Evolutionary conservation across 2,888 invertebrate genomes (phyloP).

Genomic region (Teleiodes luculella): DNA sequence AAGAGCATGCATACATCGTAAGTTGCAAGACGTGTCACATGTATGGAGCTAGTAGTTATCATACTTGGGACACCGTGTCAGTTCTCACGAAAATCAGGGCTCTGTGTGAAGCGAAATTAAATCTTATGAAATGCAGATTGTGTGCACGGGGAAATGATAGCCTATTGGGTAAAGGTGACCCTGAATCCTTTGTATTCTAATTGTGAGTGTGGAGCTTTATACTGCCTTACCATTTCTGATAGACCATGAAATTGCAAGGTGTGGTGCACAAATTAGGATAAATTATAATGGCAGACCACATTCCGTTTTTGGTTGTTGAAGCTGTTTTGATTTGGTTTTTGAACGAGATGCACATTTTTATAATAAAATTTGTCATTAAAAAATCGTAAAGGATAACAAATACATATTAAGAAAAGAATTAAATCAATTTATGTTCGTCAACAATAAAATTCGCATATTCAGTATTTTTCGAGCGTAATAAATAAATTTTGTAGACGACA

Average conservation of each 20-base stretch:
- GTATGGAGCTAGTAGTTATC: slow-evolving; percentile 3
- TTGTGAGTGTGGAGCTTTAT: neutral
- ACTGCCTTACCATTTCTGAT: no score
- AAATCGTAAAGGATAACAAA: no score
- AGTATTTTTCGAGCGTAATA: neutral
- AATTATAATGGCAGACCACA: neutral
- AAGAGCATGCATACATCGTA: slow-evolving; percentile 3
- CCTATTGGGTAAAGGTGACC: slow-evolving; percentile 1
- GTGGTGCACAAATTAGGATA: neutral
- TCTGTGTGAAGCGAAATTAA: slow-evolving; percentile 16
- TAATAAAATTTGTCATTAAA: neutral
- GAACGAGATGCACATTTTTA: neutral
- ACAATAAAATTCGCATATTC: neutral
- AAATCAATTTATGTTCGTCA: neutral
- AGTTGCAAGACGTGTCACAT: slow-evolving; percentile 9
- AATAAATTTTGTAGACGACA: neutral
- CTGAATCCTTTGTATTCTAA: neutral
- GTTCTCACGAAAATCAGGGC: slow-evolving; percentile 23
- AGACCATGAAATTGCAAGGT: neutral
- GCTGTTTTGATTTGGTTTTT: neutral
- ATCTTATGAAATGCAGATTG: slow-evolving; percentile 16
- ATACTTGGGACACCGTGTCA: slow-evolving; percentile 17
- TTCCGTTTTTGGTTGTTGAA: neutral
- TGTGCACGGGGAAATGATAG: slow-evolving; percentile 6
- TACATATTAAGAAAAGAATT: no score